A percentile compares a stretch with the other conserved stretches of the same genome.
phyloP scores from a whole-genome alignment of 2,797 vertebrate species.

The Garrulus glandarius region DNA sequence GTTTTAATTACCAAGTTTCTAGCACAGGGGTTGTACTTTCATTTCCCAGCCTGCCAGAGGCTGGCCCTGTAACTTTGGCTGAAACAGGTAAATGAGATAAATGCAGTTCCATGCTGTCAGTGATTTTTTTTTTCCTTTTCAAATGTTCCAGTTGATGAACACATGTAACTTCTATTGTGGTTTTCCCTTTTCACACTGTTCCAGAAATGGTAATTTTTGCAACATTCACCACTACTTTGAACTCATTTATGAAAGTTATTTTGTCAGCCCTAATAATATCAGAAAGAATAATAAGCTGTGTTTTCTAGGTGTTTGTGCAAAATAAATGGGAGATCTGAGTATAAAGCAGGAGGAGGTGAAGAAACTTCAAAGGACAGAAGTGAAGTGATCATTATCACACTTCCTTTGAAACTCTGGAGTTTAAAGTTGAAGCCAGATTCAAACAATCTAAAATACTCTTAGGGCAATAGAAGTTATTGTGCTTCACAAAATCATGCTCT shows the following conservation, averaged over 20 bases:
- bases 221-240: neutral
- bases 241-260: neutral
- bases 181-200: neutral
- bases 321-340: conserved; percentile 9
- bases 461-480: neutral
- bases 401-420: neutral
- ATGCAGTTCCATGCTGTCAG: neutral
- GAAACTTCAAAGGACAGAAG: neutral
- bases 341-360: neutral
- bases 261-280: neutral
- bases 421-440: conserved; percentile 12
- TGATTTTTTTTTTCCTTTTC: neutral
- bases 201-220: neutral
- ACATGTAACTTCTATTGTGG: neutral
- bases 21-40: neutral
- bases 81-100: neutral
- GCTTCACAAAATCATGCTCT: neutral
- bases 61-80: neutral
- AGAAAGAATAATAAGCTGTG: neutral
- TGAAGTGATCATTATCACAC: conserved; percentile 1
- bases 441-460: neutral
- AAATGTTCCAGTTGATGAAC: neutral
- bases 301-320: neutral
- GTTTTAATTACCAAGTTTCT: neutral
- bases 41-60: neutral